Evolutionary conservation across 1,140 invertebrate species (phyloP), one percentile per base, ranked within the genome.

Genomic region (Bathynomus jamesi): DNA sequence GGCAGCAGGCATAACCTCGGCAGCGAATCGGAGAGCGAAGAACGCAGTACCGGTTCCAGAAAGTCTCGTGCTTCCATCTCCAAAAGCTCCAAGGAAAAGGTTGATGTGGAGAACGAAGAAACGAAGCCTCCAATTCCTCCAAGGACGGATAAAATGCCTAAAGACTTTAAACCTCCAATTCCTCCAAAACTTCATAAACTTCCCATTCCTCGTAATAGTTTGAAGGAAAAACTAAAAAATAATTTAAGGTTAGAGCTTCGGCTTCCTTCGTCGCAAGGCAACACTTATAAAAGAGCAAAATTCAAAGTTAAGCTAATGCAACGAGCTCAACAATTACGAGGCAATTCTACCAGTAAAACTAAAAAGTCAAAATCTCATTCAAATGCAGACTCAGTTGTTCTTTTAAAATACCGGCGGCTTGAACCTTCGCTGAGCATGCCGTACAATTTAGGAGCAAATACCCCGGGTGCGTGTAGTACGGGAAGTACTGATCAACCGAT

Each of bases 371-470:
- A 84, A 72, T 72, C 66, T 65, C 77, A 83, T 32, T 66, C 77
- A 46, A 78, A 81, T 72, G 81, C 82, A 17, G 84, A 84, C 70
- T 78, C 81, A 53, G 84, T 85, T 66, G 80, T 81, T 40, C 74
- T 82, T 40, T 65, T 79, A 65, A 80, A 79, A 69, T 81, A 80
- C 77, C 84, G 82, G 80, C 81, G 85, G 71, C 78, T 87, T 72
- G 86, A 87, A 78, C 82, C 84, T 63, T 84, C 86, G 46, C 80
- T 83, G 17, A 88, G 87, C 80, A 85, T 87, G 65, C 86, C 86
- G 3, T 85, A 85, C 76, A 85, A 84, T 73, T 79, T 87, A 11
- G 86, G 76, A 40, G 79, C 69, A 46, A 70, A 73, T 25, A 75
- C 70, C 27, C 77, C 68, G 70, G 69, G 76, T 27, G 70, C 29